These are phyloP conservation scores for Cerceris rybyensis DNA, from an alignment of 2,888 invertebrate species.

Conservation along the genomic window DNA sequence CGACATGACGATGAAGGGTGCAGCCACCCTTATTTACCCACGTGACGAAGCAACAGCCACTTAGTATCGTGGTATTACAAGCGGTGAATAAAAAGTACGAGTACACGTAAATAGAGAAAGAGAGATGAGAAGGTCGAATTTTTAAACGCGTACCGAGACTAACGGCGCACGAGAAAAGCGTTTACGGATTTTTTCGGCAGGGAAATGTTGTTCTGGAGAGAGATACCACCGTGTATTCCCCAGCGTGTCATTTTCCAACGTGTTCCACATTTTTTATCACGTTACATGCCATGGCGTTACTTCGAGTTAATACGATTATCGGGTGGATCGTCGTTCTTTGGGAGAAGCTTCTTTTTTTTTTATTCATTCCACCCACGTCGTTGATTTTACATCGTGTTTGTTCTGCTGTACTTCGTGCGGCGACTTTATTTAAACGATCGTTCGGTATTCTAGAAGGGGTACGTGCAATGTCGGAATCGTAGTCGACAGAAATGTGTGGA, in stretches of 20 bases:
- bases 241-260: constrained; percentile 10
- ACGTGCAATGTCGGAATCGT: too few species aligned
- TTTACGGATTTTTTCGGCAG: constrained; percentile 17
- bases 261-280: constrained; percentile 5
- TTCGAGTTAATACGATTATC: constrained; percentile 13
- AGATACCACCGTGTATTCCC: not conserved
- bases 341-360: too few species aligned
- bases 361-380: not conserved
- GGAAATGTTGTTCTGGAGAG: constrained; percentile 14
- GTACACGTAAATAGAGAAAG: not conserved
- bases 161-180: constrained; percentile 23
- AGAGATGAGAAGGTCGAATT: constrained; percentile 32
- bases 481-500: too few species aligned
- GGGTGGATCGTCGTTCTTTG: not conserved
- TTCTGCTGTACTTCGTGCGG: not conserved
- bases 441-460: too few species aligned
- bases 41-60: constrained; percentile 65
- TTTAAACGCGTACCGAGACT: constrained; percentile 63
- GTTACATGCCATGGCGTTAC: not conserved
- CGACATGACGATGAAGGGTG: constrained; percentile 41
- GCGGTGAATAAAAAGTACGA: constrained; percentile 64
- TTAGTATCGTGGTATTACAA: constrained; percentile 72
- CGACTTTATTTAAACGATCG: too few species aligned
- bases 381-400: constrained; percentile 3
- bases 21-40: constrained; percentile 67